These are phyloP conservation scores for Anticlea derivata DNA, from an alignment of 2,888 invertebrate genomes.

Conservation along the genomic window DNA sequence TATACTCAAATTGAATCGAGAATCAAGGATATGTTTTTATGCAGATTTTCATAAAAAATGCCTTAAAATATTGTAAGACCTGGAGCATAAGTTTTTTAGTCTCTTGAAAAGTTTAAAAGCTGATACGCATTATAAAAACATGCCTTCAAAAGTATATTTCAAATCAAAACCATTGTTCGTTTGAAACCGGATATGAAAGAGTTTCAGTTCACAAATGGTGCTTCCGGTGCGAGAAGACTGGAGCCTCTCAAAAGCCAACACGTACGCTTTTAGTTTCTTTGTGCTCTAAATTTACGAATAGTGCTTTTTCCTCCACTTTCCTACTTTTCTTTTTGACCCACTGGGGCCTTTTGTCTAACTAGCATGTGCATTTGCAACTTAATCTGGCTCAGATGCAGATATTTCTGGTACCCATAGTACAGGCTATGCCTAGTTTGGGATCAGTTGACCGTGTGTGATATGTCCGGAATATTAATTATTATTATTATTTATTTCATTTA, in stretches of 20 bases:
- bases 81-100: no score
- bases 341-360: conserved; percentile 22
- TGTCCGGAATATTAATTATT: no score
- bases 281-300: conserved; percentile 49
- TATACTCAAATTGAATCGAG: no score
- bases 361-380: conserved; percentile 3
- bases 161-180: conserved; percentile 45
- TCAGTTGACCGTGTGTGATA: no score
- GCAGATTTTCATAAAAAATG: no score
- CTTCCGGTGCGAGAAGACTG: conserved; percentile 44
- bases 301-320: conserved; percentile 39
- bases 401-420: no score
- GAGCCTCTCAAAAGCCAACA: conserved; percentile 58
- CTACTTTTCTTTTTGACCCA: conserved; percentile 30
- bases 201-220: conserved; percentile 47
- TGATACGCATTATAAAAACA: conserved; percentile 25
- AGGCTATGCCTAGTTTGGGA: no score
- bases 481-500: no score
- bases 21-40: no score
- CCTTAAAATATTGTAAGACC: no score
- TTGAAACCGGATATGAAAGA: conserved; percentile 62
- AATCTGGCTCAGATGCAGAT: no score
- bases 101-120: no score
- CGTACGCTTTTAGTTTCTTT: conserved; percentile 59
- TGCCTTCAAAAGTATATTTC: conserved; percentile 33